These are phyloP conservation scores for Ptychobarbus kaznakovi DNA, from an alignment of 2,797 vertebrate species.

Conservation along the genomic window DNA sequence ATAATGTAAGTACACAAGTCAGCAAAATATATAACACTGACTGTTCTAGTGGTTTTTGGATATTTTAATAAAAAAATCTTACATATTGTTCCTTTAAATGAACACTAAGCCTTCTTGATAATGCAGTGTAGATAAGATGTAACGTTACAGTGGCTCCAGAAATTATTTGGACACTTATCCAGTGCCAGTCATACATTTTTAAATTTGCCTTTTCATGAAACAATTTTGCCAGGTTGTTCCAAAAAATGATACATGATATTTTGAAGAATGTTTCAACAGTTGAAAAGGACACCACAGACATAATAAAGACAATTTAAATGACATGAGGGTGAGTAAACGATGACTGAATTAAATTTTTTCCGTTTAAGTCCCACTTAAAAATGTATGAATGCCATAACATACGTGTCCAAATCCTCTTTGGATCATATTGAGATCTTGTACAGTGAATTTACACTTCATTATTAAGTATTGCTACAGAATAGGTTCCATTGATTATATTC, in stretches of 20 bases:
- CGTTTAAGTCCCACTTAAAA: neutral
- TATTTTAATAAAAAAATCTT: too few relatives aligned
- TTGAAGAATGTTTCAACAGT: neutral
- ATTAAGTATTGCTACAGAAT: conserved; percentile 23
- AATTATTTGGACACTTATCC: neutral
- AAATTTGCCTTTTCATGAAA: neutral
- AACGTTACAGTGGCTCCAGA: neutral
- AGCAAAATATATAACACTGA: too few relatives aligned
- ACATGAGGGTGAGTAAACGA: neutral
- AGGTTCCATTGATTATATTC: conserved; percentile 4
- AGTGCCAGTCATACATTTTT: neutral
- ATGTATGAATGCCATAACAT: neutral
- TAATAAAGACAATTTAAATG: neutral
- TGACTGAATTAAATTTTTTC: neutral
- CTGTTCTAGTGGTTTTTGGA: too few relatives aligned
- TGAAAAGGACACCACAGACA: neutral
- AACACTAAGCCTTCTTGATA: neutral
- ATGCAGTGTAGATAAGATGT: neutral
- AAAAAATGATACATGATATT: neutral
- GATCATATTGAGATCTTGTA: neutral
- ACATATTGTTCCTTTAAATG: neutral
- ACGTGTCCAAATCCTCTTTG: neutral
- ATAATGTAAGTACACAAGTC: too few relatives aligned
- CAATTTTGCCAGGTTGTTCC: neutral
- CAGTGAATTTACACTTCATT: neutral